A percentile compares a stretch with the other conserved stretches of the same genome.
Conservation (phyloP, 2,113 vertebrate genomes). For the Lonchura striata region DNA sequence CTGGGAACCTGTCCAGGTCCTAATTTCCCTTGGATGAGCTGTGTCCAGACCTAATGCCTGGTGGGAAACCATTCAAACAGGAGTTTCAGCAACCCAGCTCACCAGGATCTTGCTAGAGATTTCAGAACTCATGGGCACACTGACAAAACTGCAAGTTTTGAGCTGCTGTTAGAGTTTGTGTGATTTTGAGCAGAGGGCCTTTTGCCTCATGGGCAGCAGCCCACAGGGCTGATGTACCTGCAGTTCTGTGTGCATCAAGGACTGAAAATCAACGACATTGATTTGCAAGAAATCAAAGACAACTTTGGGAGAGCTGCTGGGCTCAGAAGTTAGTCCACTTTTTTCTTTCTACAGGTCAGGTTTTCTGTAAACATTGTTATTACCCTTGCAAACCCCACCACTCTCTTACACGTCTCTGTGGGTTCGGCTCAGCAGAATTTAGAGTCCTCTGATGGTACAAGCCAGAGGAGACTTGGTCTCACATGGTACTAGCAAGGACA, state of each 20-base stretch:
- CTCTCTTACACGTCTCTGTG: accelerated
- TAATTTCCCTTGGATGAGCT: background rate
- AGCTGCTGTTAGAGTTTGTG: background rate
- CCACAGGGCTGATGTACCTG: background rate
- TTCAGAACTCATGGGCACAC: background rate
- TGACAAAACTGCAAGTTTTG: background rate
- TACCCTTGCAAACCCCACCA: background rate
- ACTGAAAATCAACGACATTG: background rate
- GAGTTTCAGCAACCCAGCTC: background rate
- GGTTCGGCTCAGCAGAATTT: background rate
- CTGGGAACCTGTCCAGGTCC: background rate
- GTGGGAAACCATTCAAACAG: background rate
- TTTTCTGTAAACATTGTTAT: background rate
- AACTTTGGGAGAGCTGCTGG: background rate
- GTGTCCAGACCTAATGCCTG: background rate
- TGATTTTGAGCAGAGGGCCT: background rate
- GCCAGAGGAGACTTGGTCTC: background rate
- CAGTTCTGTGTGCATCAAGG: background rate
- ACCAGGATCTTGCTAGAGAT: background rate
- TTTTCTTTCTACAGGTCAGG: background rate
- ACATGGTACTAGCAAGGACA: too few relatives aligned
- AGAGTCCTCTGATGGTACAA: background rate
- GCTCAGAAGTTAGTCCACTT: background rate
- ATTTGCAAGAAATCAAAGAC: background rate
- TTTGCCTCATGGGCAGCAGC: background rate